phyloP scores from a whole-genome alignment of 2,797 vertebrate species.

The Hozukius guyotensis region DNA sequence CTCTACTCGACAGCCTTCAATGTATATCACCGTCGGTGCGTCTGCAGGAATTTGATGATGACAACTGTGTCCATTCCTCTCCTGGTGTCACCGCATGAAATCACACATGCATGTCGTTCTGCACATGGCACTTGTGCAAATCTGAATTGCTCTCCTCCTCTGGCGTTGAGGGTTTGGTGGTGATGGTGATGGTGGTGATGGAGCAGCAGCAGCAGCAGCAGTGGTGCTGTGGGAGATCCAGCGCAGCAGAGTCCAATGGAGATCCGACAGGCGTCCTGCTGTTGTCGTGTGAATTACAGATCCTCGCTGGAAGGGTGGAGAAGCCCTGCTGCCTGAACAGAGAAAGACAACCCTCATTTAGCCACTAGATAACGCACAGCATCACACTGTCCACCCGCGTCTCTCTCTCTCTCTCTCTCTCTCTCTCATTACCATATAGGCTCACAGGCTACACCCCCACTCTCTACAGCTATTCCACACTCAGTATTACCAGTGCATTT shows the following conservation, averaged over 20 bases:
- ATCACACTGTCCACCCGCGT: constrained; percentile 66
- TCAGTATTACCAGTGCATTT: constrained; percentile 27
- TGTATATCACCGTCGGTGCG: constrained; percentile 64
- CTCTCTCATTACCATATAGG: constrained; percentile 64
- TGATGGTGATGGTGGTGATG: constrained; percentile 38
- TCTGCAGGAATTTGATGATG: constrained; percentile 77
- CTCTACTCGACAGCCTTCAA: constrained; percentile 65
- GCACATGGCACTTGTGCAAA: constrained; percentile 66
- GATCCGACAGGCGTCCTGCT: constrained; percentile 53
- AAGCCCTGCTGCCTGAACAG: constrained; percentile 65
- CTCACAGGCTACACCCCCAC: constrained; percentile 75
- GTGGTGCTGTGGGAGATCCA: constrained; percentile 39
- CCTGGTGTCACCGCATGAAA: constrained; percentile 68
- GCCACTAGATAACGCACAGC: constrained; percentile 68
- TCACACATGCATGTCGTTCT: constrained; percentile 67
- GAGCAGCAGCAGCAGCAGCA: constrained; percentile 9
- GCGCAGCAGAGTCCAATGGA: constrained; percentile 52
- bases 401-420: constrained; percentile 60
- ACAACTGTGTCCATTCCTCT: constrained; percentile 72
- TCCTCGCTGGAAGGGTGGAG: constrained; percentile 70
- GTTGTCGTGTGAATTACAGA: constrained; percentile 64
- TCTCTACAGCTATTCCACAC: constrained; percentile 51
- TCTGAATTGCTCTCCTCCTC: constrained; percentile 30
- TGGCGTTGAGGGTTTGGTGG: constrained; percentile 43
- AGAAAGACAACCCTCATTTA: constrained; percentile 75